These are phyloP conservation scores for Corythaixoides concolor DNA, from an alignment of 2,113 vertebrate species.

Conservation along the genomic window DNA sequence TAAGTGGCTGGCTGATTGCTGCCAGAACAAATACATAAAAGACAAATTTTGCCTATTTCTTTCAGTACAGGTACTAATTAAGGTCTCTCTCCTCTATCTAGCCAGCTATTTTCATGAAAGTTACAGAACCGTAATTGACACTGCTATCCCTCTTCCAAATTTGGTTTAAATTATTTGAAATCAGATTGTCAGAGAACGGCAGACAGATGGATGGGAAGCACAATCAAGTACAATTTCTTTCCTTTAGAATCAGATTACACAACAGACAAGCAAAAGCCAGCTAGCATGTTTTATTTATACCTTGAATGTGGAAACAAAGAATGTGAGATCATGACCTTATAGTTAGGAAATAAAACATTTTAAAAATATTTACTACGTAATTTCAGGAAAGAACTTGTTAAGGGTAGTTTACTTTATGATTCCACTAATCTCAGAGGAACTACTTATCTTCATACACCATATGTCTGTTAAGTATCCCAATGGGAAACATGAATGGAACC, in stretches of 20 bases:
- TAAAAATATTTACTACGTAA: neutral
- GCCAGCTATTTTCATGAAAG: neutral
- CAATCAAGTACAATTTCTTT: neutral
- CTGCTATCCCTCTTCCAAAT: neutral
- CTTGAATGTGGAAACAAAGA: neutral
- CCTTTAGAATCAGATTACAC: neutral
- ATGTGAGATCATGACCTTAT: neutral
- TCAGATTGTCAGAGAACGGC: neutral
- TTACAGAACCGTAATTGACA: neutral
- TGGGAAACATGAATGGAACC: neutral
- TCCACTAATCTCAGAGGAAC: neutral
- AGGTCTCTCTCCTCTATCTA: neutral
- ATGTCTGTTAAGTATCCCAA: neutral
- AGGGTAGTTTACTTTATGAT: neutral
- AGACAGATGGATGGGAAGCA: neutral
- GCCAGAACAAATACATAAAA: neutral
- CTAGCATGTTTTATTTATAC: neutral
- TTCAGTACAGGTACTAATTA: neutral
- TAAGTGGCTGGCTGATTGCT: neutral
- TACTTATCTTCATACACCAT: neutral
- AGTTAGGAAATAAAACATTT: neutral
- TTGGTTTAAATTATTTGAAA: conserved; percentile 4
- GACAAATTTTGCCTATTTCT: neutral
- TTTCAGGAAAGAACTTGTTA: neutral
- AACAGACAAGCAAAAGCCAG: neutral